phyloP scores from a whole-genome alignment of 2,888 invertebrate genomes.

The Amphipyra berbera region DNA sequence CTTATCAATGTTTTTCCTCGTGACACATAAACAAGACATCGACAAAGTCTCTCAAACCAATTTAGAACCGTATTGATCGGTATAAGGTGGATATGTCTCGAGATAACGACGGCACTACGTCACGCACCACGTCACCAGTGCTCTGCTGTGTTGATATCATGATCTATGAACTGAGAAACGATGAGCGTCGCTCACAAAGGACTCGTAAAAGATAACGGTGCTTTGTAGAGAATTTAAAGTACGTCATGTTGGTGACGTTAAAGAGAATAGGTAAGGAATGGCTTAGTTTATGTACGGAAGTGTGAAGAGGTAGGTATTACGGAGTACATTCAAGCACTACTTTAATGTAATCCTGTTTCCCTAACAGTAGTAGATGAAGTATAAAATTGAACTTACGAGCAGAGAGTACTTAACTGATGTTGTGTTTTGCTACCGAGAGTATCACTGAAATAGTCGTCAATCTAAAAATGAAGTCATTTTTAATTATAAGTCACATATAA shows the following conservation, averaged over 20 bases:
- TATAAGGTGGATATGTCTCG: constrained; percentile 37
- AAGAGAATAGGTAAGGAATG: neutral
- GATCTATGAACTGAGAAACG: constrained; percentile 12
- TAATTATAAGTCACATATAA: too few species aligned
- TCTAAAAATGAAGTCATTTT: too few species aligned
- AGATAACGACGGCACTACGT: constrained; percentile 25
- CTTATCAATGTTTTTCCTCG: neutral
- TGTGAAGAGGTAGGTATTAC: too few species aligned
- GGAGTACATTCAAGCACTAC: too few species aligned
- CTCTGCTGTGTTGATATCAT: neutral
- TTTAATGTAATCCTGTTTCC: too few species aligned
- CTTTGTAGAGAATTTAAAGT: constrained; percentile 12
- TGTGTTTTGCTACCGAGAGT: too few species aligned
- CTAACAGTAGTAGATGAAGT: neutral
- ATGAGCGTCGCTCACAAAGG: constrained; percentile 2
- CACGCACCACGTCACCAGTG: constrained; percentile 3
- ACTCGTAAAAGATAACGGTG: constrained; percentile 7
- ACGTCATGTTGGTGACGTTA: neutral
- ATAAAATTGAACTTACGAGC: neutral
- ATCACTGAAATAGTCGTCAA: too few species aligned
- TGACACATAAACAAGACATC: constrained; percentile 12
- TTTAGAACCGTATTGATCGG: constrained; percentile 40
- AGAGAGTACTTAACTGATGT: too few species aligned
- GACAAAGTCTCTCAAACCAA: constrained; percentile 5
- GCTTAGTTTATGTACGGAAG: too few species aligned